These are phyloP conservation scores for Patella caerulea DNA, from an alignment of 2,888 invertebrate genomes.

Conservation along the genomic window DNA sequence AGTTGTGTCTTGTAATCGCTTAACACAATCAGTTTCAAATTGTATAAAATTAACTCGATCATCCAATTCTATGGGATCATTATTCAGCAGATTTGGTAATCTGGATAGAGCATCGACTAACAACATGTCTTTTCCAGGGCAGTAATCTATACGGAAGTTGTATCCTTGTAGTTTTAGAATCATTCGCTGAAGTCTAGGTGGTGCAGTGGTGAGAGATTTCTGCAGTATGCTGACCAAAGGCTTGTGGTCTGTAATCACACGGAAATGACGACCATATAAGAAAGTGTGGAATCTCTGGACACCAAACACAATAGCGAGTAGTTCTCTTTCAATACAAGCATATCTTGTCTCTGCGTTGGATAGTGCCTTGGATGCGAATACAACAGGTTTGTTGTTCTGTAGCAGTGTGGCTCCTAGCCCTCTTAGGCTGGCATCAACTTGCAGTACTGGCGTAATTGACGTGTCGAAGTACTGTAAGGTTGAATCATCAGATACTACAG, in stretches of 20 bases:
- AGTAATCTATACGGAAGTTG: slow-evolving; percentile 28
- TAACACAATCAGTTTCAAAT: neutral
- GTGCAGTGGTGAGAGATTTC: slow-evolving; percentile 24
- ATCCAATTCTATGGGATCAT: neutral
- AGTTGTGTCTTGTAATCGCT: neutral
- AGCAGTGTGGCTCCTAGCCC: slow-evolving; percentile 34
- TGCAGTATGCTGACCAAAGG: slow-evolving; percentile 26
- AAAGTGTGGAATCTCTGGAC: slow-evolving; percentile 31
- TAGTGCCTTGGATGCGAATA: slow-evolving; percentile 29
- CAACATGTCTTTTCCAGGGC: slow-evolving; percentile 31
- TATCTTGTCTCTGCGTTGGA: slow-evolving; percentile 28
- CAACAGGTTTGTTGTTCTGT: slow-evolving; percentile 29
- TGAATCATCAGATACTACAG: neutral
- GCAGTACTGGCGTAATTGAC: slow-evolving; percentile 16
- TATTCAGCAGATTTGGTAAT: neutral
- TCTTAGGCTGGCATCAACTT: slow-evolving; percentile 25
- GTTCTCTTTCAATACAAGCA: slow-evolving; percentile 37
- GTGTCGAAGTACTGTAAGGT: slow-evolving; percentile 20
- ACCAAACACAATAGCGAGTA: slow-evolving; percentile 37
- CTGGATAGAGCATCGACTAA: slow-evolving; percentile 35
- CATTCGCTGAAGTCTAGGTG: slow-evolving; percentile 34
- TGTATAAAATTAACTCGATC: neutral
- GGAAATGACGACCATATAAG: slow-evolving; percentile 27
- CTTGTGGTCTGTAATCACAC: slow-evolving; percentile 32
- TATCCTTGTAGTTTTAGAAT: slow-evolving; percentile 36